Evolutionary conservation across 1,140 invertebrate species (phyloP), one percentile per base, ranked within the genome.

Genomic region (Dendrolimus kikuchii): DNA sequence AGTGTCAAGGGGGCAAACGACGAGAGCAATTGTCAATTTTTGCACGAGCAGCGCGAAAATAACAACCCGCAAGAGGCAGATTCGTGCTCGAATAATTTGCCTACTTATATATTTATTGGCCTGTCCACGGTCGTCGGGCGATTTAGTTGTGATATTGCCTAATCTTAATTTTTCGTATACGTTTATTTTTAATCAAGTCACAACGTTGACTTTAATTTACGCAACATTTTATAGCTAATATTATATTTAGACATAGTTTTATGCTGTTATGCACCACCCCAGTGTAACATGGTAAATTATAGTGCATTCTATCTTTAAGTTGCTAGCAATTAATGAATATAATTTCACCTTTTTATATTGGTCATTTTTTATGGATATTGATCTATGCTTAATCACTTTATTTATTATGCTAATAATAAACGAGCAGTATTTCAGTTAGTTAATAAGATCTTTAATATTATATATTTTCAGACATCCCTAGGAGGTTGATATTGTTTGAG

Each of bases 131-230:
- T 38, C 37, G 55, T 49, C 68, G 66, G 77, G 71, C 62, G 64
- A 65, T 86, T 86, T 78, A 82, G 78, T 86, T 86, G 82, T 86
- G 82, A 86, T 86, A 86, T 86, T 75, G 75, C 65, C 66, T 80
- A 77, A 77, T 77, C 58, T 77, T 76, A 81, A 80, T 76, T 70
- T 77, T 82, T 83, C 79, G 82, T 86, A 86, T 86, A 86, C 82
- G 82, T 86, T 83, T 86, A 79, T 68, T 77, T 77, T 77, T 75
- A 74, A 66, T 65, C 23, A 36, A 51, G 81, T 85, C 80, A 75
- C 68, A 47, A 8, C 46, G 56, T 74, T 81, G 78, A 81, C 80
- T 67, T 77, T 82, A 85, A 82, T 82, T 10, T 77, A 76, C 81
- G 66, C 67, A 23, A 65, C 68, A 73, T 75, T 75, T 69, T 75